A percentile compares a stretch with the other conserved stretches of the same genome.
Evolutionary conservation across 2,113 vertebrate genomes (phyloP).

Genomic region (Bufo bufo): DNA sequence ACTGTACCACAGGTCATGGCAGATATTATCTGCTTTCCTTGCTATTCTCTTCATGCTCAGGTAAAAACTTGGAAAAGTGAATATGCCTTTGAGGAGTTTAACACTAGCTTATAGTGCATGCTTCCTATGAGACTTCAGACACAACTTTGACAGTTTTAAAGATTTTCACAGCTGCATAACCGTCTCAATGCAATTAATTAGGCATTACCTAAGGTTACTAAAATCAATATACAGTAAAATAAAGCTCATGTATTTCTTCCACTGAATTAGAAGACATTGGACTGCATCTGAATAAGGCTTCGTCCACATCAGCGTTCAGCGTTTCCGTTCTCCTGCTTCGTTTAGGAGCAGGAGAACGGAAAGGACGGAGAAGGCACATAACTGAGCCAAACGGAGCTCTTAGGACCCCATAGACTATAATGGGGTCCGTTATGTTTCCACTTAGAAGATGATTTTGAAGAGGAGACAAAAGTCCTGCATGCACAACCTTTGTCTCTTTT

Average conservation of each 20-base stretch:
- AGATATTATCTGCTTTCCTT: conserved; percentile 38
- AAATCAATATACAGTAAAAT: no score
- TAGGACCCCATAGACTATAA: no score
- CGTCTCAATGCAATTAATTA: conserved; percentile 33
- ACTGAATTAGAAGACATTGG: neutral
- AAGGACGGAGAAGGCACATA: no score
- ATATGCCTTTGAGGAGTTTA: neutral
- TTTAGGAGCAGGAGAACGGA: no score
- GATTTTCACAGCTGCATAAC: conserved; percentile 50
- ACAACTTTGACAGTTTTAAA: conserved; percentile 30
- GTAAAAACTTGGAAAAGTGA: conserved; percentile 30
- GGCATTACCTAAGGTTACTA: conserved; percentile 12
- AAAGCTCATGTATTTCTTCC: neutral
- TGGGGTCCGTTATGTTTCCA: no score
- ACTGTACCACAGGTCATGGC: conserved; percentile 32
- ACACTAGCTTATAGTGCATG: conserved; percentile 25
- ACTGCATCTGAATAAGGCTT: neutral
- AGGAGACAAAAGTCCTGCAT: no score
- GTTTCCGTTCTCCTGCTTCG: no score
- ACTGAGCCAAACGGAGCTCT: no score
- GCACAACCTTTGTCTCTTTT: no score
- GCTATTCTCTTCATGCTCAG: neutral
- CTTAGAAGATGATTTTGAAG: no score
- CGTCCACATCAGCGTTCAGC: no score
- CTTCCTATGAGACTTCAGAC: conserved; percentile 45